Evolutionary conservation across 1,140 invertebrate genomes (phyloP), one percentile per base, ranked within the genome.

Genomic region (Diabrotica virgifera): DNA sequence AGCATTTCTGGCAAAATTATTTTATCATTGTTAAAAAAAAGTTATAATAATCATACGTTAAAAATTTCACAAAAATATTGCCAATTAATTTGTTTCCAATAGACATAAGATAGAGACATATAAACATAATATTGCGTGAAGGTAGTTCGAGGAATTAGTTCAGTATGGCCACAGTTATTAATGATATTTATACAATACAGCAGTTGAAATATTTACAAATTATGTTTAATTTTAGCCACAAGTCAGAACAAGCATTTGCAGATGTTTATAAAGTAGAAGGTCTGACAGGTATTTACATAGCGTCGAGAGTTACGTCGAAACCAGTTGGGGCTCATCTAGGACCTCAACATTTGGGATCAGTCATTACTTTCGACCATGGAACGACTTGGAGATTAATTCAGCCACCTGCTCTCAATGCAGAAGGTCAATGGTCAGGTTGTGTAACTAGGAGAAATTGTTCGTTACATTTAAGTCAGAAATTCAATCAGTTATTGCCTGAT

Each of bases 341-440:
- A 12, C 14, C 51, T 7, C n/a, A 14, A 6, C 10, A 52, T 52
- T 12, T 52, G 51, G 14, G n/a, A 52, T 4, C 51, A 4, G n/a
- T 52, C 51, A 52, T 52, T 14, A 52, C 51, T 12, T 52, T 52
- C 51, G n/a, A 52, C 9, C n/a, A 52, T 52, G 51, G 51, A 14
- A 0, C 11, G 7, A 12, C 51, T 7, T 52, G 51, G 51, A n/a
- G 51, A 12, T 14, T 14, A 6, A 52, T 52, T 14, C n/a, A 12
- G 14, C n/a, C 51, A 12, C 51, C 51, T 11, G 8, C n/a, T n/a
- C 7, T 14, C 51, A 11, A 52, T 52, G n/a, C n/a, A 52, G n/a
- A 14, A 0, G 51, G 51, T 12, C 6, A 0, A 9, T 11, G 9
- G 51, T 12, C 51, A 12, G 51, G n/a, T 12, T 52, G 51, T 14